These are phyloP conservation scores for Fregata magnificens DNA, from an alignment of 2,113 vertebrate genomes.

Conservation along the genomic window DNA sequence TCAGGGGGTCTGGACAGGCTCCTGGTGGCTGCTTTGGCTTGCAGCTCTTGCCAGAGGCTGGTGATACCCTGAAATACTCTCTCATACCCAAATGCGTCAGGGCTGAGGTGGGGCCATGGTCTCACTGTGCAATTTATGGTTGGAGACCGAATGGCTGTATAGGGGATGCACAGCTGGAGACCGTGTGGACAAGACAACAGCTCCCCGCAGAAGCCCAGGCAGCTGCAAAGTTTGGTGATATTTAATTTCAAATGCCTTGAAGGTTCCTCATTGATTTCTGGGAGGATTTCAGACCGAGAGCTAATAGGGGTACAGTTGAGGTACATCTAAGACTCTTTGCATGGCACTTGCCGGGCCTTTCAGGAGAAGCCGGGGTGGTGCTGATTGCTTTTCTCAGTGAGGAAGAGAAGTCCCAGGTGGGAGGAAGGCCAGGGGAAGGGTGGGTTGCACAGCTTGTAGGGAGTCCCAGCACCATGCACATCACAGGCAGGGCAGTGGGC, in stretches of 20 bases:
- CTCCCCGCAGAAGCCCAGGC: background rate
- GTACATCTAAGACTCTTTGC: background rate
- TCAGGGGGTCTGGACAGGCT: background rate
- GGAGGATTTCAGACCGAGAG: background rate
- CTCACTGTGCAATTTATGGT: background rate
- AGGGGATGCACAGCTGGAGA: background rate
- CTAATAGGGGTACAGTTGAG: background rate
- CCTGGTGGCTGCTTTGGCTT: background rate
- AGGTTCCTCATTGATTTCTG: background rate
- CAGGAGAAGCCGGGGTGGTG: background rate
- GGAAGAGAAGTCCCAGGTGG: background rate
- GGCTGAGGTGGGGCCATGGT: background rate
- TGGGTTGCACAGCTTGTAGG: rapidly evolving
- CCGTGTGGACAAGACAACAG: rapidly evolving
- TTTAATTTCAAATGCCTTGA: background rate
- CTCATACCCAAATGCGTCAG: background rate
- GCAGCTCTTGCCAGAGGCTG: background rate
- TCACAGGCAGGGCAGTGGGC: background rate
- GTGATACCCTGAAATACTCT: background rate
- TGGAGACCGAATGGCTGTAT: background rate
- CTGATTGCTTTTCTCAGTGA: background rate
- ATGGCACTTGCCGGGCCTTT: background rate
- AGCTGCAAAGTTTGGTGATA: background rate
- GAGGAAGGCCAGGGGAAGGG: background rate
- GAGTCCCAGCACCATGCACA: background rate